Percentiles rank a stretch among this genome's conserved stretches.
These are phyloP conservation scores for Chrysopilus asiliformis DNA, from an alignment of 2,888 invertebrate genomes.

Conservation along the genomic window DNA sequence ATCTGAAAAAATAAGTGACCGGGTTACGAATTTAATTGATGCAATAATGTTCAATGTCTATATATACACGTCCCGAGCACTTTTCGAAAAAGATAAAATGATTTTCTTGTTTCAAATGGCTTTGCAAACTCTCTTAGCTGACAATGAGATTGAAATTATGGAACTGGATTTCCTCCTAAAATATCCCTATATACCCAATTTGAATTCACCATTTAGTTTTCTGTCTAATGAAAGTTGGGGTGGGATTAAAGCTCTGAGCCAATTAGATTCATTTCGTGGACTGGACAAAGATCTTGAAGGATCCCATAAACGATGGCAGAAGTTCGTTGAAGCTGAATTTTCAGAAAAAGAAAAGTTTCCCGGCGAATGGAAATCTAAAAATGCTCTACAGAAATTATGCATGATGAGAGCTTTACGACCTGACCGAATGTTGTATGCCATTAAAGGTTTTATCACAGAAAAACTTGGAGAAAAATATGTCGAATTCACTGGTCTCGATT, in stretches of 20 bases:
- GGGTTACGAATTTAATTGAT: slow-evolving; percentile 69
- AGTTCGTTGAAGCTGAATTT: slow-evolving; percentile 80
- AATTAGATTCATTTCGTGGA: slow-evolving; percentile 65
- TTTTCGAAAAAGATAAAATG: slow-evolving; percentile 85
- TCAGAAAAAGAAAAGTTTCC: slow-evolving; percentile 91
- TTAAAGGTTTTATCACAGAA: slow-evolving; percentile 70
- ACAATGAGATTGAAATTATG: slow-evolving; percentile 52
- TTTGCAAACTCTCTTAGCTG: slow-evolving; percentile 48
- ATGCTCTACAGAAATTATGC: slow-evolving; percentile 70
- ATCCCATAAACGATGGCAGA: slow-evolving; percentile 83
- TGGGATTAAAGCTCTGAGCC: slow-evolving; percentile 62
- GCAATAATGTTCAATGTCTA: slow-evolving; percentile 78
- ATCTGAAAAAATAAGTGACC: slow-evolving; percentile 53
- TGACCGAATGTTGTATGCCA: slow-evolving; percentile 88
- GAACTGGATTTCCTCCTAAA: slow-evolving; percentile 82
- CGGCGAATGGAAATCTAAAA: slow-evolving; percentile 91
- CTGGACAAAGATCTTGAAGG: slow-evolving; percentile 86
- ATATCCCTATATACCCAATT: slow-evolving; percentile 63
- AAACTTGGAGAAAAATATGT: slow-evolving; percentile 72
- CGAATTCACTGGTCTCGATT: slow-evolving; percentile 63
- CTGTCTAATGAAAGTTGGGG: slow-evolving; percentile 67
- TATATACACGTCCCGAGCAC: slow-evolving; percentile 76
- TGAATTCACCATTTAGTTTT: slow-evolving; percentile 70
- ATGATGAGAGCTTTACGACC: slow-evolving; percentile 85
- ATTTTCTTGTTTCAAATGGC: slow-evolving; percentile 81